Evolutionary conservation across 2,888 invertebrate genomes (phyloP).

Genomic region (Cantharis rustica): DNA sequence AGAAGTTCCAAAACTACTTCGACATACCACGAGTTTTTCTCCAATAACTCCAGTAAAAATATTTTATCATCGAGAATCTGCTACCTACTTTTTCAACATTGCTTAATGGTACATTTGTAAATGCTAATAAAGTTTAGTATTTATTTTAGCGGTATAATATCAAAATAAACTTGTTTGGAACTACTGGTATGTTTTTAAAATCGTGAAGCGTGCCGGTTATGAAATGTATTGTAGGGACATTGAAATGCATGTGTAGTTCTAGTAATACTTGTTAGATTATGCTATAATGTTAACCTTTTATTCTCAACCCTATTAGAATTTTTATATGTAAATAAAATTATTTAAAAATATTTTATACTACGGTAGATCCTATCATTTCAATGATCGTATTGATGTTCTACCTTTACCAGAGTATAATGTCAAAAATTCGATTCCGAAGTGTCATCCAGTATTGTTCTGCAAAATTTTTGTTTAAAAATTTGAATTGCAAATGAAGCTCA

Average conservation of each 20-base stretch:
- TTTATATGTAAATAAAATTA: not conserved
- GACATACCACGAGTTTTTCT: not conserved
- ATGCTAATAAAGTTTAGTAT: not conserved
- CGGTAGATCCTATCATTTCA: not conserved
- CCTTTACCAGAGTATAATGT: not conserved
- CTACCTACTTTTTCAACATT: not conserved
- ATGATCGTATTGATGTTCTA: not conserved
- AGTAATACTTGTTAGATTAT: conserved; percentile 56
- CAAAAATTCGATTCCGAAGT: not conserved
- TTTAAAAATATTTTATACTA: not conserved
- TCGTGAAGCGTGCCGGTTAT: conserved; percentile 50
- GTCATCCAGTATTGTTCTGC: not conserved
- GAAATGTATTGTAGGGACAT: conserved; percentile 38
- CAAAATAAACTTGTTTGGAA: not conserved
- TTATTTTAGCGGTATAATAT: not conserved
- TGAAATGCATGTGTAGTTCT: conserved; percentile 52
- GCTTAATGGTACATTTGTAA: not conserved
- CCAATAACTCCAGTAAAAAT: not conserved
- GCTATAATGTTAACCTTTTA: not conserved
- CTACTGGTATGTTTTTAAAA: conserved; percentile 9
- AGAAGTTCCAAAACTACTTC: not conserved
- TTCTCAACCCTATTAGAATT: not conserved
- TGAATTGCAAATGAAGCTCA: not conserved
- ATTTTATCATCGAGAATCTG: fast-evolving
- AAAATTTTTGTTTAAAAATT: not conserved